Evolutionary conservation across 1,140 invertebrate species (phyloP), one percentile per base, ranked within the genome.

Genomic region (Drosophila mayri): DNA sequence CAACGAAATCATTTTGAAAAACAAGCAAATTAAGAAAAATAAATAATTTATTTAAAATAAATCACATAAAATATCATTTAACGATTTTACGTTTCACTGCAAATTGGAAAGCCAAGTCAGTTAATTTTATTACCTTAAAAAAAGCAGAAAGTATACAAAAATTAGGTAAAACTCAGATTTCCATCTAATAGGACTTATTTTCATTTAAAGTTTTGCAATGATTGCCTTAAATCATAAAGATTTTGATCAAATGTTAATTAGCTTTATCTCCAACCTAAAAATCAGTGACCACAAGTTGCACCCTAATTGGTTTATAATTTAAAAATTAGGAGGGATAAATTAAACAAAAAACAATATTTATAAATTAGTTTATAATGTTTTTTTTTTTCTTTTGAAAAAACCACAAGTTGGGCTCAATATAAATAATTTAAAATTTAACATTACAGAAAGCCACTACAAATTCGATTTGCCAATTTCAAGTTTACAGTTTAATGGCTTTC

Each of bases 171-270:
- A 8, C 22, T 7, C 7, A 14, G n/a, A 57, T 61, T 60, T 9
- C 8, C 2, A 63, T n/a, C 28, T 12, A 60, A 60, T 40, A 22
- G 28, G 18, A 18, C 35, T 58, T 32, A 12, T 20, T 38, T 62
- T 38, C 28, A 62, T 54, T 10, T 28, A 0, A 38, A 37, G 20
- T 11, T 52, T 57, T 4, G 35, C 35, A 58, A 30, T 58, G n/a
- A 40, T 63, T 40, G 22, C 12, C 6, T 25, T 60, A 25, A 64
- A 18, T 60, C 32, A 54, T 35, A 22, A 37, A 37, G 62, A 61
- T 18, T 35, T 16, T 1, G 16, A 43, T 25, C 18, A 20, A 37
- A 32, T 5, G 37, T 14, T 64, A 32, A 61, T 41, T 61, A 28
- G 28, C 10, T 61, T 44, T 44, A 65, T 62, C 37, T 61, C 12